Percentiles rank a stretch among this genome's conserved stretches.
These are phyloP conservation scores for Cacoxenus indagator DNA, from an alignment of 2,888 invertebrate genomes.

Conservation along the genomic window DNA sequence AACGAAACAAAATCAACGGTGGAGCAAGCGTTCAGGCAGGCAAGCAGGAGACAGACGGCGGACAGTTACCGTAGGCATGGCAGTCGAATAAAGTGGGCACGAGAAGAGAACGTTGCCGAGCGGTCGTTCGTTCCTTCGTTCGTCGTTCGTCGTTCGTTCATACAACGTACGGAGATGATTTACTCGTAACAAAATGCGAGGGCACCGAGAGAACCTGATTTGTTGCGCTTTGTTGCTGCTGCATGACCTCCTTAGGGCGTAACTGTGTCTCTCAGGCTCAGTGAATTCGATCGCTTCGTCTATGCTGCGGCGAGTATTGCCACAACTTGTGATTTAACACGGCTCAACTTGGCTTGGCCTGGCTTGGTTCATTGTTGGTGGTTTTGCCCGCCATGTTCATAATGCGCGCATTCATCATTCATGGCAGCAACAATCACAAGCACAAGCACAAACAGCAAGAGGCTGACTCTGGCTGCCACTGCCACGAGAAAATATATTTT, in stretches of 20 bases:
- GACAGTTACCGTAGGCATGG: neutral
- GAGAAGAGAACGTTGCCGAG: too few species aligned
- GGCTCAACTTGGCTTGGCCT: slow-evolving; percentile 10
- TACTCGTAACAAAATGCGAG: slow-evolving; percentile 4
- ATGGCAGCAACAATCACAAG: neutral
- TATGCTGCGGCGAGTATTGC: slow-evolving; percentile 35
- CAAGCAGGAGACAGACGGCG: neutral
- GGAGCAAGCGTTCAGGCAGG: neutral
- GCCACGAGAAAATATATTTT: neutral
- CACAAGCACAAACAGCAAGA: neutral
- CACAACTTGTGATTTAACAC: slow-evolving; percentile 11
- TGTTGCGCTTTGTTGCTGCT: slow-evolving; percentile 9
- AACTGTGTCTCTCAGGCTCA: slow-evolving; percentile 47
- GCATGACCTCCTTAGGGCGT: slow-evolving; percentile 58
- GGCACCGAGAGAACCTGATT: slow-evolving; percentile 9
- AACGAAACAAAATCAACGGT: neutral
- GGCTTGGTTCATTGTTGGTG: neutral
- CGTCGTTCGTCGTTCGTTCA: too few species aligned
- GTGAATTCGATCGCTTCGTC: slow-evolving; percentile 44
- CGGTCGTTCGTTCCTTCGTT: too few species aligned
- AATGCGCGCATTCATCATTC: slow-evolving; percentile 29
- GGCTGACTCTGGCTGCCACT: too few species aligned
- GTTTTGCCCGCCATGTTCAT: neutral
- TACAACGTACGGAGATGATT: neutral
- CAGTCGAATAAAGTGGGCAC: neutral